Evolutionary conservation across 2,888 invertebrate genomes (phyloP).

Genomic region (Caenorhabditis panamensis): DNA sequence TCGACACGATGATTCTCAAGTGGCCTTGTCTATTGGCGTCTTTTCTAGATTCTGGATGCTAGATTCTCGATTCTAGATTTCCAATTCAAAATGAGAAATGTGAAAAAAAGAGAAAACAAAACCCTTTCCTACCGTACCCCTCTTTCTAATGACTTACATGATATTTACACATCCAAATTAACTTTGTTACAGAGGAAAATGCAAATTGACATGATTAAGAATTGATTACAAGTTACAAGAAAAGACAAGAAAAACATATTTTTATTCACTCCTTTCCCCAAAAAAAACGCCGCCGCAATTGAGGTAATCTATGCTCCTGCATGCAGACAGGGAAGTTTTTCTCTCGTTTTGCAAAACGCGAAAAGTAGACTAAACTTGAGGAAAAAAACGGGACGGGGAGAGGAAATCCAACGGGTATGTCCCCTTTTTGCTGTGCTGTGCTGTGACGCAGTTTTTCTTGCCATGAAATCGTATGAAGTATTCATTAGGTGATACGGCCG

Average conservation of each 20-base stretch:
- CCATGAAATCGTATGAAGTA: slow-evolving; percentile 37
- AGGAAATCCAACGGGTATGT: slow-evolving; percentile 16
- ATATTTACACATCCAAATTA: too few species aligned
- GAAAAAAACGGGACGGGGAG: slow-evolving; percentile 29
- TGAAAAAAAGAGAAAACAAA: too few species aligned
- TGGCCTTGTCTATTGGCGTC: too few species aligned
- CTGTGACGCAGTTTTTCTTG: slow-evolving; percentile 28
- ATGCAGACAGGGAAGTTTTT: neutral
- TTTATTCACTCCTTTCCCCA: slow-evolving; percentile 7
- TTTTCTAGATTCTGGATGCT: too few species aligned
- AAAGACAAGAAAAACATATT: slow-evolving; percentile 38
- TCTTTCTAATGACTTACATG: slow-evolving; percentile 22
- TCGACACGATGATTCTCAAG: slow-evolving; percentile 58
- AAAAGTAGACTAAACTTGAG: slow-evolving; percentile 7
- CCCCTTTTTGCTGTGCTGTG: too few species aligned
- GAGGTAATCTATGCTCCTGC: neutral
- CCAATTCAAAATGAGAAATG: too few species aligned
- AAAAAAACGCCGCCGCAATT: neutral
- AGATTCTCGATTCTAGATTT: too few species aligned
- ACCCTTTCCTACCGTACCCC: slow-evolving; percentile 43
- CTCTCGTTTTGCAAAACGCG: neutral
- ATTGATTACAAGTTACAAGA: neutral
- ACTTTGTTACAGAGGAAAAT: neutral
- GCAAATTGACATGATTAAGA: neutral
- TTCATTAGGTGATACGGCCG: slow-evolving; percentile 46